These are phyloP conservation scores for Pilophorus perplexus DNA, from an alignment of 2,888 invertebrate species.

Conservation along the genomic window DNA sequence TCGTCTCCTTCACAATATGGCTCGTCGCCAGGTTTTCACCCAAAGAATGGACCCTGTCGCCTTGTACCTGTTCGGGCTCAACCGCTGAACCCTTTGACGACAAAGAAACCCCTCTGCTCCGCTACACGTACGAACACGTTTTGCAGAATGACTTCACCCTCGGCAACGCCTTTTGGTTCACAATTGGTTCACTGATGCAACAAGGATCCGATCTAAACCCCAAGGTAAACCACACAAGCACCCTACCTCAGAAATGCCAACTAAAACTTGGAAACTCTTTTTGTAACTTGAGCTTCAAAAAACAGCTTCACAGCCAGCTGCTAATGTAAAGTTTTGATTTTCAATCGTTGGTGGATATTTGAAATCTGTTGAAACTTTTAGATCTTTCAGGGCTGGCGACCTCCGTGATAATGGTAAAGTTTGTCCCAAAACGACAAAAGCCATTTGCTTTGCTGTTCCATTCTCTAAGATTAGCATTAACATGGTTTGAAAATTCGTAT, in stretches of 20 bases:
- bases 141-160: constrained; percentile 74
- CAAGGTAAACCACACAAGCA: constrained; percentile 56
- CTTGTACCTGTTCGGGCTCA: constrained; percentile 49
- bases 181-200: constrained; percentile 81
- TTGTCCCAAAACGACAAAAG: no score
- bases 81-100: constrained; percentile 25
- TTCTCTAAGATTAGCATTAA: no score
- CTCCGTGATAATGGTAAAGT: no score
- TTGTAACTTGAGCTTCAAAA: no score
- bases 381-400: no score
- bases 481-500: no score
- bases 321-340: no score
- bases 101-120: constrained; percentile 22
- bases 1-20: constrained; percentile 75
- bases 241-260: constrained; percentile 32
- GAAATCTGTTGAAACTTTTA: no score
- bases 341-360: no score
- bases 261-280: no score
- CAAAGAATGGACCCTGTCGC: constrained; percentile 72
- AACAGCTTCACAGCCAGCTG: no score
- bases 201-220: constrained; percentile 79
- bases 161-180: constrained; percentile 83
- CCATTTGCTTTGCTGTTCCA: no score
- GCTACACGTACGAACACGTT: constrained; percentile 44
- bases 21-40: constrained; percentile 76